These are phyloP conservation scores for Mastigias papua DNA, from an alignment of 30 jellyfish, hydroid and myxozoan genomes.

Conservation along the genomic window DNA sequence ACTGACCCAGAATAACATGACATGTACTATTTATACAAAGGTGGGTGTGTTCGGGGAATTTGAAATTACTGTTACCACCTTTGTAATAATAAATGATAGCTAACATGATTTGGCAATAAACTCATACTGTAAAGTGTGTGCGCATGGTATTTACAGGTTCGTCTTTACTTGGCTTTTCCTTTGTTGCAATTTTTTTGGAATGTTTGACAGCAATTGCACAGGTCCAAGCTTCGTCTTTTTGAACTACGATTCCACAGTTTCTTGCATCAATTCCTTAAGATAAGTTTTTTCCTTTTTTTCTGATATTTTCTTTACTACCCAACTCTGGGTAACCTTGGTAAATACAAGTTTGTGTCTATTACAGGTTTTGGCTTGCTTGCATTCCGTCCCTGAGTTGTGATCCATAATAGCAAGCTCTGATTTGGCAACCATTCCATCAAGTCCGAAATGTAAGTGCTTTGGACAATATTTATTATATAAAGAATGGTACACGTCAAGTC, in stretches of 20 bases:
- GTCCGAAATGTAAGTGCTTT: slow-evolving; percentile 35
- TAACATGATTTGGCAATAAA: no score
- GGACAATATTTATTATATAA: slow-evolving; percentile 44
- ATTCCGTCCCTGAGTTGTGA: slow-evolving; percentile 28
- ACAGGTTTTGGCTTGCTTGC: slow-evolving; percentile 35
- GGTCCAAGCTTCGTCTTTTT: not conserved
- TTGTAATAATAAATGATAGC: no score
- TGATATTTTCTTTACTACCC: slow-evolving; percentile 10
- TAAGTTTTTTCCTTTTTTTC: slow-evolving; percentile 12
- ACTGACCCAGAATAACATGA: not conserved
- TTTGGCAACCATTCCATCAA: slow-evolving; percentile 52
- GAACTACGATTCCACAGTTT: not conserved
- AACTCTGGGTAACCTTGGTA: slow-evolving; percentile 46
- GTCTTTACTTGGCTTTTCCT: slow-evolving; percentile 52
- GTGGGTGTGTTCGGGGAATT: not conserved
- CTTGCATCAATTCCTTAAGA: not conserved
- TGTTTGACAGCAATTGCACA: not conserved
- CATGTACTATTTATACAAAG: not conserved
- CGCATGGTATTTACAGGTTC: slow-evolving; percentile 10
- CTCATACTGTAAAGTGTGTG: not conserved
- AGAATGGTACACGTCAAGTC: slow-evolving; percentile 48
- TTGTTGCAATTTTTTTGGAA: slow-evolving; percentile 46
- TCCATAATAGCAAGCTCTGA: slow-evolving; percentile 65
- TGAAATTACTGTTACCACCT: not conserved
- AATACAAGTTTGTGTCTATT: slow-evolving; percentile 21